Conservation (phyloP, 2,888 invertebrate genomes). For the Stenchaetothrips biformis region DNA sequence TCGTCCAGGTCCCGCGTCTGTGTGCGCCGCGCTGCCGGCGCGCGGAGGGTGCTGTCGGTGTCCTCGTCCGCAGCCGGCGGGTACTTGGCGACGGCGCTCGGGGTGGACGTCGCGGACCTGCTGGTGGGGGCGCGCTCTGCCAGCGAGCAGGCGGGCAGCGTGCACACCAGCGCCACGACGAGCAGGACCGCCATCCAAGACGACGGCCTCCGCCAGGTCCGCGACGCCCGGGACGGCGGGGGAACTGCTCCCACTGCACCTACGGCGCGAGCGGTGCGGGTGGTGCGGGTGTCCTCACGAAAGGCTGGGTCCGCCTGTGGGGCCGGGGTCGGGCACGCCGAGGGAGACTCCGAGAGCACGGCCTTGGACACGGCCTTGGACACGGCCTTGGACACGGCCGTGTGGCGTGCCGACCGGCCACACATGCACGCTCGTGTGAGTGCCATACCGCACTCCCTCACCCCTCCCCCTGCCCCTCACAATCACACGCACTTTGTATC, state of each 20-base stretch:
- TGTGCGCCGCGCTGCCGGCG: background rate
- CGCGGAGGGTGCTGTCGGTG: background rate
- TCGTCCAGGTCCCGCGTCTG: conserved; percentile 3
- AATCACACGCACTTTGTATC: background rate
- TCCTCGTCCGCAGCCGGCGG: background rate
- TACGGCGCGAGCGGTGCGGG: no score
- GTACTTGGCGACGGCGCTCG: background rate
- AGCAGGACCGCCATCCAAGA: background rate
- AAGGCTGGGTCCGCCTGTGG: no score
- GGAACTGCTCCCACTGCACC: no score
- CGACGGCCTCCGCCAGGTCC: background rate
- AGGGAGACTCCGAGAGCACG: background rate
- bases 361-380: background rate
- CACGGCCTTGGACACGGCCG: background rate
- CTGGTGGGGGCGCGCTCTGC: background rate
- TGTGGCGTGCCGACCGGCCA: background rate
- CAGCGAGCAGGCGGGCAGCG: background rate
- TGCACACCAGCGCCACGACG: background rate
- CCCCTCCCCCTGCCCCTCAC: background rate
- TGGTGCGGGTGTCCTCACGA: no score
- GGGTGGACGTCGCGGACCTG: background rate
- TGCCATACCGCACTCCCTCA: background rate
- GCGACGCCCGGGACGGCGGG: background rate
- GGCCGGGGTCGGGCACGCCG: background rate
- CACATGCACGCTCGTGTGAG: background rate